A percentile compares a stretch with the other conserved stretches of the same genome.
Evolutionary conservation across 2,797 vertebrate genomes (phyloP).

Genomic region (Sebastolobus altivelis): DNA sequence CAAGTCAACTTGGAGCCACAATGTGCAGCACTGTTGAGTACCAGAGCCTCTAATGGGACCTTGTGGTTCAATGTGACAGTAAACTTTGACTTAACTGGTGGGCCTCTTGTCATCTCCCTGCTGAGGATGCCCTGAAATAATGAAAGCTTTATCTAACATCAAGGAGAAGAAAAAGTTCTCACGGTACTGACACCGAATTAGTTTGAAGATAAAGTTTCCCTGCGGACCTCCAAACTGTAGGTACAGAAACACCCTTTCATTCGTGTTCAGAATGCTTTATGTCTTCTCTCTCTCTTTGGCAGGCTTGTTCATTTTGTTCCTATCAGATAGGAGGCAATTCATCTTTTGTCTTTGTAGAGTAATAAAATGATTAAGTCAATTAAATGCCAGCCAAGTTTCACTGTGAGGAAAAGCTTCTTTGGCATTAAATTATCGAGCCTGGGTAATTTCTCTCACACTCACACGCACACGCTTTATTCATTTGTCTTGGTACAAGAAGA

Average conservation of each 20-base stretch:
- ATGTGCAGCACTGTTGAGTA: constrained; percentile 9
- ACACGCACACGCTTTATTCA: constrained; percentile 23
- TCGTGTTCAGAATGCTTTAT: constrained; percentile 43
- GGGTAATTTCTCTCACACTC: constrained; percentile 24
- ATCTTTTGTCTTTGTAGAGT: constrained; percentile 78
- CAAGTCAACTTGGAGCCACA: background rate
- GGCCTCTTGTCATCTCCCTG: constrained; percentile 42
- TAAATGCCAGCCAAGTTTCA: constrained; percentile 70
- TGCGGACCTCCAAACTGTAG: constrained; percentile 45
- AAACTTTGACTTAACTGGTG: constrained; percentile 21
- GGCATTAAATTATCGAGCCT: constrained; percentile 59
- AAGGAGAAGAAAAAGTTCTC: constrained; percentile 46
- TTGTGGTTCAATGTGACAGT: constrained; percentile 14
- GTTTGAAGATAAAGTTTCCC: constrained; percentile 74
- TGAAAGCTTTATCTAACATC: constrained; percentile 69
- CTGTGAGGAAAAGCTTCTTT: constrained; percentile 63
- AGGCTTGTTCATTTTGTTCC: constrained; percentile 68
- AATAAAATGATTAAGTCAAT: constrained; percentile 79
- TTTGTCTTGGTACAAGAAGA: constrained; percentile 34
- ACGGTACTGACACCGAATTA: constrained; percentile 58
- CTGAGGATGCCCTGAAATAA: constrained; percentile 49
- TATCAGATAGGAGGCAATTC: constrained; percentile 77
- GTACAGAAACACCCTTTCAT: constrained; percentile 60
- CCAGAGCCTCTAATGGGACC: constrained; percentile 7
- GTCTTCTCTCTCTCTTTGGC: constrained; percentile 44